phyloP scores from a whole-genome alignment of 2,888 invertebrate species.

The Ypsolopha sequella region DNA sequence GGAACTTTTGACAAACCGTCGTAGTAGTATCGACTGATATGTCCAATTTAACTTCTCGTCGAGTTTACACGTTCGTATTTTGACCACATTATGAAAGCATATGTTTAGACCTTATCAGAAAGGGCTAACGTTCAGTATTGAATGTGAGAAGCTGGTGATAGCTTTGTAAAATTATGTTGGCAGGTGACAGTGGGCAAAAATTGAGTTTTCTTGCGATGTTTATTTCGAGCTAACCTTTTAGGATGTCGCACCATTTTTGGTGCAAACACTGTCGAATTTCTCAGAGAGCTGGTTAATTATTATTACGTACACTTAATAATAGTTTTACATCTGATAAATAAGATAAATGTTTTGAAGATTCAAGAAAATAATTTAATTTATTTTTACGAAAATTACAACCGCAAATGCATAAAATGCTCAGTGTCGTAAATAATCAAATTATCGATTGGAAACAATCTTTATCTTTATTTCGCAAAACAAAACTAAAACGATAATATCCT shows the following conservation, averaged over 20 bases:
- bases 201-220: slow-evolving; percentile 24
- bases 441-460: too few relatives aligned
- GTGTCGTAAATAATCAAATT: too few relatives aligned
- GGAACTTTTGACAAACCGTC: slow-evolving; percentile 25
- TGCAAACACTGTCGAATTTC: slow-evolving; percentile 3
- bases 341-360: too few relatives aligned
- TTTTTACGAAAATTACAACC: too few relatives aligned
- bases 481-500: too few relatives aligned
- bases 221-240: slow-evolving; percentile 10
- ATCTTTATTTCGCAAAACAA: too few relatives aligned
- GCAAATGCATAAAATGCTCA: too few relatives aligned
- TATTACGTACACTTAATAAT: too few relatives aligned
- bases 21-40: slow-evolving; percentile 17
- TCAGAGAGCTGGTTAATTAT: neutral
- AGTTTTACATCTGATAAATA: too few relatives aligned
- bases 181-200: slow-evolving; percentile 35
- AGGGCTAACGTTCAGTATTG: neutral
- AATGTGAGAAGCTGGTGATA: neutral
- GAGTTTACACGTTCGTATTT: slow-evolving; percentile 26
- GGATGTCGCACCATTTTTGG: slow-evolving; percentile 21
- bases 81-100: neutral
- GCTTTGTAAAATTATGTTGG: slow-evolving; percentile 4
- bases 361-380: too few relatives aligned
- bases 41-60: slow-evolving; percentile 41
- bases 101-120: neutral